These are phyloP conservation scores for Lysandra bellargus DNA, from an alignment of 2,888 invertebrate species.

Conservation along the genomic window DNA sequence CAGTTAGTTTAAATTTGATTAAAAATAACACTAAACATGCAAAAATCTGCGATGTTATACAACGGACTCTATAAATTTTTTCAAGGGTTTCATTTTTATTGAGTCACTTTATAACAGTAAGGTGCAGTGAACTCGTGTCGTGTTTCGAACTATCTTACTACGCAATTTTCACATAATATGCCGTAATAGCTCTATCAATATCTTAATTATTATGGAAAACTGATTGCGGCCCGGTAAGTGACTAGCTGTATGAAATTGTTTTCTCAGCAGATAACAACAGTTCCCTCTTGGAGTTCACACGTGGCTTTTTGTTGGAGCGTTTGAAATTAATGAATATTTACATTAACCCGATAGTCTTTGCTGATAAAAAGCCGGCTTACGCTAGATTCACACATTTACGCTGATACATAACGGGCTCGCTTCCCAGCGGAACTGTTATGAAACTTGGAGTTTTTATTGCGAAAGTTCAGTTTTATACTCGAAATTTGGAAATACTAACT, in stretches of 20 bases:
- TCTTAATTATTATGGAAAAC: conserved; percentile 33
- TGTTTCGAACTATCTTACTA: neutral
- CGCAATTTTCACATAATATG: conserved; percentile 9
- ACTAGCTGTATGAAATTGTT: conserved; percentile 32
- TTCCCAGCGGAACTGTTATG: conserved; percentile 18
- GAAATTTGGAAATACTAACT: neutral
- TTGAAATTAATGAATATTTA: conserved; percentile 34
- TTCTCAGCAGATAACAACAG: conserved; percentile 32
- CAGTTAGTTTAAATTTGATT: too few species aligned
- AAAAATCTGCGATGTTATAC: too few species aligned
- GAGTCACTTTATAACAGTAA: neutral
- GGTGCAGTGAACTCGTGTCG: neutral
- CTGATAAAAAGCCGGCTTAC: conserved; percentile 28
- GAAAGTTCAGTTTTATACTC: neutral
- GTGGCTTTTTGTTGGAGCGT: conserved; percentile 28
- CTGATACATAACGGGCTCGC: conserved; percentile 12
- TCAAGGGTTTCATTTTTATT: too few species aligned
- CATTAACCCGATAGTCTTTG: conserved; percentile 29
- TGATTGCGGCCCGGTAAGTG: conserved; percentile 27
- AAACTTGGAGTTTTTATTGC: neutral
- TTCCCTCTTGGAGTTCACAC: conserved; percentile 32
- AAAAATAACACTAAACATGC: too few species aligned
- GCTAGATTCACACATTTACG: conserved; percentile 29
- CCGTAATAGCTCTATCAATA: conserved; percentile 28
- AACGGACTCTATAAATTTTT: too few species aligned